These are phyloP conservation scores for Harpagus bidentatus DNA, from an alignment of 2,113 vertebrate genomes.

Conservation along the genomic window DNA sequence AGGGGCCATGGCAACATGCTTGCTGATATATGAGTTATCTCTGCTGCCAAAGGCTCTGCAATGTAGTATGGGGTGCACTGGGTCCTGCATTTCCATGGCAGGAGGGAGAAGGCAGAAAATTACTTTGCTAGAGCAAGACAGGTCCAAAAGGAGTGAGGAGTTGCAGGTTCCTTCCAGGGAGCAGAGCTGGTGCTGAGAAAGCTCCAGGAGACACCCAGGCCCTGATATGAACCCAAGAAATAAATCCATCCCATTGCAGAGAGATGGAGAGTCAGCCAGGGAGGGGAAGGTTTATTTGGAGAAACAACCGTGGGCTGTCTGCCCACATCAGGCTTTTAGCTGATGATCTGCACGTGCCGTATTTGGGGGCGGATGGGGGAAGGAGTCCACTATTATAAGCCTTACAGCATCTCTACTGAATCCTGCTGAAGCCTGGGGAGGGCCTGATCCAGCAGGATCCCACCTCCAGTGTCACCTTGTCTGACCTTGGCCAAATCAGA, in stretches of 20 bases:
- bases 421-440: not conserved
- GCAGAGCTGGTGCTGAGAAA: not conserved
- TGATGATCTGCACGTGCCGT: constrained; percentile 48
- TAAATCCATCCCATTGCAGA: not conserved
- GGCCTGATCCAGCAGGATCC: not conserved
- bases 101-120: not conserved
- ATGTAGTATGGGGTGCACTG: fast-evolving
- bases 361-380: constrained; percentile 23
- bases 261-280: constrained; percentile 18
- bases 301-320: constrained; percentile 57
- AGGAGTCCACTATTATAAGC: constrained; percentile 34
- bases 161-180: not conserved
- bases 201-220: not conserved
- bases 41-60: not conserved
- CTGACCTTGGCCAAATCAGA: not conserved
- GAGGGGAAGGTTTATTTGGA: constrained; percentile 61
- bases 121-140: not conserved
- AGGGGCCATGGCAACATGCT: not conserved
- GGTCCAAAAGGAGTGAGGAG: not conserved
- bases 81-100: not conserved
- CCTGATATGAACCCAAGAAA: not conserved
- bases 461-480: not conserved
- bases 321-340: constrained; percentile 61
- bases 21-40: not conserved
- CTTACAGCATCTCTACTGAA: not conserved